A percentile compares a stretch with the other conserved stretches of the same genome.
Conservation (phyloP, 2,113 vertebrate genomes). For the Microtus pennsylvanicus region DNA sequence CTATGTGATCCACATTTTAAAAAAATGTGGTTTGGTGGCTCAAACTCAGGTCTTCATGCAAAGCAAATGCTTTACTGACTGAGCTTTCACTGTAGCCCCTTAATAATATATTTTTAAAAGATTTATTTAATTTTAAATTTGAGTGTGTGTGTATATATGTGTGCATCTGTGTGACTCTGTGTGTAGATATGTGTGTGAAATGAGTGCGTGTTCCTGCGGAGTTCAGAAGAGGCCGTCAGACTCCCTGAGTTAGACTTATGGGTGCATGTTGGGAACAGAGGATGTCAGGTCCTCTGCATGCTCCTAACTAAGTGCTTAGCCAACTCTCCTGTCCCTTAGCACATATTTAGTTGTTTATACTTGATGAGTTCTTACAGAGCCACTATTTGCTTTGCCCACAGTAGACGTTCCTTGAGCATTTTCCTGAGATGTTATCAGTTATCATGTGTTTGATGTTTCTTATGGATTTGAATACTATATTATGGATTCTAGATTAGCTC, state of each 20-base stretch:
- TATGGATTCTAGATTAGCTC: background rate
- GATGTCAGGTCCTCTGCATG: background rate
- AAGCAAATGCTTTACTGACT: background rate
- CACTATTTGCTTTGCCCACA: background rate
- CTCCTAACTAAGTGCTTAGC: background rate
- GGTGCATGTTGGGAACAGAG: background rate
- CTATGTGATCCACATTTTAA: background rate
- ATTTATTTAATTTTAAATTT: background rate
- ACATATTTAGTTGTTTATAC: background rate
- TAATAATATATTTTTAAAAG: background rate
- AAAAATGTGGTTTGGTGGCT: background rate
- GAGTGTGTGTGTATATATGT: background rate
- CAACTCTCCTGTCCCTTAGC: background rate
- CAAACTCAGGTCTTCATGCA: background rate
- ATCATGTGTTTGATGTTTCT: background rate
- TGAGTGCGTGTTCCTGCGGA: background rate
- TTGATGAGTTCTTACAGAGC: background rate
- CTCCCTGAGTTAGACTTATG: background rate
- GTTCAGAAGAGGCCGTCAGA: background rate
- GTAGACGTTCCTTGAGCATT: background rate
- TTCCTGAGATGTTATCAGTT: background rate
- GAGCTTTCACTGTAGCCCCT: no score
- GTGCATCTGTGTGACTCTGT: background rate
- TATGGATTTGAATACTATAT: background rate
- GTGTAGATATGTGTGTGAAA: background rate